Conservation (phyloP, 2,797 vertebrate genomes). For the Perodicticus potto region DNA sequence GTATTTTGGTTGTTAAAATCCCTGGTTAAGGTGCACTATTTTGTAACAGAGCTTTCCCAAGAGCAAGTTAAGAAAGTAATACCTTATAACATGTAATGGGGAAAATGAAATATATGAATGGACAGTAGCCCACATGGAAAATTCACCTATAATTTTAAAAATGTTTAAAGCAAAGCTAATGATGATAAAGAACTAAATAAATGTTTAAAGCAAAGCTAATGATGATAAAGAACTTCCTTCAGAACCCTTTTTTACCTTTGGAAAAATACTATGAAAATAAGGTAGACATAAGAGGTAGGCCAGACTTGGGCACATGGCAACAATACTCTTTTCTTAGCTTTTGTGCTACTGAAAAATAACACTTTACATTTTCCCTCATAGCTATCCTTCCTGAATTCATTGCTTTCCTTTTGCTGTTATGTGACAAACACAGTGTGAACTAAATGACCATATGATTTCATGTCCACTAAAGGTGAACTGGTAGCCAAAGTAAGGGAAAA, state of each 20-base stretch:
- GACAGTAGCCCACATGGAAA: neutral
- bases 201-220: neutral
- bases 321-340: neutral
- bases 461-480: neutral
- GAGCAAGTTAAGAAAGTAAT: neutral
- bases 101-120: neutral
- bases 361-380: neutral
- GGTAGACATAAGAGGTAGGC: neutral
- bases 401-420: neutral
- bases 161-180: neutral
- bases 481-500: neutral
- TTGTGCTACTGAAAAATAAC: neutral
- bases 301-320: neutral
- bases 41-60: neutral
- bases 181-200: neutral
- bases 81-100: neutral
- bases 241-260: neutral
- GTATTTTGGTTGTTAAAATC: constrained; percentile 54
- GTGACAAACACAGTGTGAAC: neutral
- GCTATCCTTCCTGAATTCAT: neutral
- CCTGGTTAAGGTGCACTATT: neutral
- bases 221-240: neutral
- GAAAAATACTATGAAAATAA: neutral
- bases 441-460: neutral
- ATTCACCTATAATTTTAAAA: constrained; percentile 15